Evolutionary conservation across 2,113 vertebrate genomes (phyloP).

Genomic region (Opisthocomus hoazin): DNA sequence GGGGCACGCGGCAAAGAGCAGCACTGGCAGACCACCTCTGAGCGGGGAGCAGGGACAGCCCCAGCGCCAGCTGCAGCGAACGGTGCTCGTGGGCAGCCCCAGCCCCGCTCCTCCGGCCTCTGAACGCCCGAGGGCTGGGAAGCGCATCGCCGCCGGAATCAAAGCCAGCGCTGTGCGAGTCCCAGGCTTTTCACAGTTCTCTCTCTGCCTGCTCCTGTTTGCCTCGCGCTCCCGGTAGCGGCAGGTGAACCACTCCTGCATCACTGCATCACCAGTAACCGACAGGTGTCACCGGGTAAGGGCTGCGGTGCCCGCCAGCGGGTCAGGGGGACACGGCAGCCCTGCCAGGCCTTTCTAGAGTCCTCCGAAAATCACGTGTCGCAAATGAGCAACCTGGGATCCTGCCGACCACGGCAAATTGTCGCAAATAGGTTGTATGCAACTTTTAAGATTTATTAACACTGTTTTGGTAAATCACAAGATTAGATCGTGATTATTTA

Average conservation of each 20-base stretch:
- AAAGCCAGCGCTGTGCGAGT: not conserved
- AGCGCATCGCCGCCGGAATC: fast-evolving
- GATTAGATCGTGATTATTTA: no score
- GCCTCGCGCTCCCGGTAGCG: not conserved
- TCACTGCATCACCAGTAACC: not conserved
- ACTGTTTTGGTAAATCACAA: no score
- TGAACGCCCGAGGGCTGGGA: fast-evolving
- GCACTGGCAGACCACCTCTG: not conserved
- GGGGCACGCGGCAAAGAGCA: not conserved
- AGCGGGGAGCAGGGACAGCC: not conserved
- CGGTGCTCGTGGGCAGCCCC: not conserved
- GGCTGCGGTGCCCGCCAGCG: not conserved
- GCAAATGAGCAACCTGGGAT: no score
- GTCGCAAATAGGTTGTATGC: no score
- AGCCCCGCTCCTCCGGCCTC: not conserved
- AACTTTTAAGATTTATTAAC: no score
- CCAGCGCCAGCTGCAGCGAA: not conserved
- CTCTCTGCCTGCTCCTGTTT: not conserved
- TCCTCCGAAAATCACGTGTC: not conserved
- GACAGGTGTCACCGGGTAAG: no score
- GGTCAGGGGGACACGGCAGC: not conserved
- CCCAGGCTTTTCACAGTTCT: fast-evolving
- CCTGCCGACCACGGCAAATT: no score
- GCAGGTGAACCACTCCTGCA: not conserved
- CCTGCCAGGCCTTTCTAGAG: not conserved